phyloP scores from a whole-genome alignment of 2,888 invertebrate genomes.

The Sarcophaga rosellei region DNA sequence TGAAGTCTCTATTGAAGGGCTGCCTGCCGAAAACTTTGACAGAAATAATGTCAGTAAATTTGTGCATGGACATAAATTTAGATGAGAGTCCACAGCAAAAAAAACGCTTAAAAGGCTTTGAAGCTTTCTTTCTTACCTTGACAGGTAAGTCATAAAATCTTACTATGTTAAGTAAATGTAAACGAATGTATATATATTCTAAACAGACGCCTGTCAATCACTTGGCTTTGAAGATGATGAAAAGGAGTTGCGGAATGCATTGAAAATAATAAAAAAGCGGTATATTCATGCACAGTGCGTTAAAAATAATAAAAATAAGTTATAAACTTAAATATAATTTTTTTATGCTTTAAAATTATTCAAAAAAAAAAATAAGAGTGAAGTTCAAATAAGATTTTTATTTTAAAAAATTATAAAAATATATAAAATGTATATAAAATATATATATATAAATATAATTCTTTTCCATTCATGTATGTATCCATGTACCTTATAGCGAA shows the following conservation, averaged over 20 bases:
- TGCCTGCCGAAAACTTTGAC: no score
- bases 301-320: conserved; percentile 16
- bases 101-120: conserved; percentile 35
- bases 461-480: no score
- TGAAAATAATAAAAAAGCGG: conserved; percentile 39
- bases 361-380: no score
- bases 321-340: no score
- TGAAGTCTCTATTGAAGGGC: no score
- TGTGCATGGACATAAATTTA: conserved; percentile 44
- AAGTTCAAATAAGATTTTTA: no score
- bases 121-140: conserved; percentile 18
- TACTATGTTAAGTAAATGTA: conserved; percentile 6
- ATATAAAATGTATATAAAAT: no score
- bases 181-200: conserved; percentile 20
- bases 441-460: no score
- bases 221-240: no score
- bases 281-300: conserved; percentile 23
- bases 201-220: conserved; percentile 29
- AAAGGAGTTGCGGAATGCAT: conserved; percentile 24
- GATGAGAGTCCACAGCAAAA: conserved; percentile 53
- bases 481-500: no score
- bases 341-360: no score
- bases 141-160: conserved; percentile 13
- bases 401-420: no score
- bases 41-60: conserved; percentile 11